Evolutionary conservation across 2,888 invertebrate species (phyloP), one percentile per base, ranked within the genome.

Genomic region (Cryptocheilus praepositus): DNA sequence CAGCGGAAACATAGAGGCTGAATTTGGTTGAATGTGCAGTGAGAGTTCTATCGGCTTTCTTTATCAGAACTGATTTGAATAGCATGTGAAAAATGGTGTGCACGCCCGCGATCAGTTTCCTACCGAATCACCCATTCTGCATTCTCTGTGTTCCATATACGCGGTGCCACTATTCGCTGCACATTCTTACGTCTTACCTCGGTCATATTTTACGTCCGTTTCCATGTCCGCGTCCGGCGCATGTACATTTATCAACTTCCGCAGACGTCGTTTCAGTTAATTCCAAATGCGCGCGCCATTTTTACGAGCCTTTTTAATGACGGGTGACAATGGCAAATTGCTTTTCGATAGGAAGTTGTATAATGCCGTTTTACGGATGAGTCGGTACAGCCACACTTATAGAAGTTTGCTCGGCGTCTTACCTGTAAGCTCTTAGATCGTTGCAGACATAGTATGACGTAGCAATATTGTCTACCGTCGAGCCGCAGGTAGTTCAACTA

Each of bases 401-500:
- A 21, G 19, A 64, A 68, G 61, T 71, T 71, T 25, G 45, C 25
- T 44, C 22, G 44, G 25, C 56, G 51, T 53, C 62, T 73, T 46
- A 57, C 68, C 69, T 56, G 57, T 62, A 55, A 51, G 54, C 62
- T 36, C 55, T 21, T 19, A 49, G 36, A 67, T 60, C 64, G 73
- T 60, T 67, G 59, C 49, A 59, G 55, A 49, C 19, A 56, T 46
- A 54, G 43, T 18, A 28, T n/a, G 16, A 62, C 45, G 44, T 19
- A 44, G 53, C 56, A 25, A 19, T 46, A 45, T 52, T 55, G 64
- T 57, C 46, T 19, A 52, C 49, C 56, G 51, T 51, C 53, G 67
- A 73, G 55, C 64, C 52, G 61, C 52, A 46, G 58, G 67, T 62
- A 67, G 60, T 70, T 67, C 8, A 53, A 28, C 13, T 16, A 63